Conservation (phyloP, 2,888 invertebrate genomes). For the Sinotaia quadrata region DNA sequence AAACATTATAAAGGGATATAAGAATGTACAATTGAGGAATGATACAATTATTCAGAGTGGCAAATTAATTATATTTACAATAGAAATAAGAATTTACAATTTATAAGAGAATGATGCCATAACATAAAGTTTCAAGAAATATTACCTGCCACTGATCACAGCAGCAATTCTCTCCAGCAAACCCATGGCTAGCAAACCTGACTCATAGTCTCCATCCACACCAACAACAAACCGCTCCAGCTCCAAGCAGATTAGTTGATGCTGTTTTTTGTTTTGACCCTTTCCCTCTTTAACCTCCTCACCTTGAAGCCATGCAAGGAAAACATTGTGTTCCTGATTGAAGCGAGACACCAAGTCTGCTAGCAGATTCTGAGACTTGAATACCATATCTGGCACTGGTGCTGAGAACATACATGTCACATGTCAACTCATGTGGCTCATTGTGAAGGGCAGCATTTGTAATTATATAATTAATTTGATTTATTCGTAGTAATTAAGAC, state of each 20-base stretch:
- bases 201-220: slow-evolving; percentile 59
- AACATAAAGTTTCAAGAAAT: no score
- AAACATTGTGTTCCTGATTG: slow-evolving; percentile 58
- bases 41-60: no score
- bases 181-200: slow-evolving; percentile 55
- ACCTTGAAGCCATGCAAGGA: slow-evolving; percentile 58
- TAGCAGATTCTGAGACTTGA: slow-evolving; percentile 49
- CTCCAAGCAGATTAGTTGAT: slow-evolving; percentile 48
- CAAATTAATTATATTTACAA: no score
- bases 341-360: slow-evolving; percentile 60
- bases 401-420: not conserved
- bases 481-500: no score
- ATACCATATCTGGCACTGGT: not conserved
- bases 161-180: slow-evolving; percentile 58
- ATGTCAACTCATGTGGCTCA: no score
- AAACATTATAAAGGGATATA: no score
- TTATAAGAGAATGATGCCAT: no score
- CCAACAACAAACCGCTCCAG: slow-evolving; percentile 51
- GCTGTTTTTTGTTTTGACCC: slow-evolving; percentile 21
- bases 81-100: no score
- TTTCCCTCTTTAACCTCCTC: slow-evolving; percentile 39
- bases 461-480: no score
- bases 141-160: slow-evolving; percentile 9
- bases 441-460: no score
- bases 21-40: no score